Evolutionary conservation across 2,888 invertebrate genomes (phyloP).

Genomic region (Heliconius cydno): DNA sequence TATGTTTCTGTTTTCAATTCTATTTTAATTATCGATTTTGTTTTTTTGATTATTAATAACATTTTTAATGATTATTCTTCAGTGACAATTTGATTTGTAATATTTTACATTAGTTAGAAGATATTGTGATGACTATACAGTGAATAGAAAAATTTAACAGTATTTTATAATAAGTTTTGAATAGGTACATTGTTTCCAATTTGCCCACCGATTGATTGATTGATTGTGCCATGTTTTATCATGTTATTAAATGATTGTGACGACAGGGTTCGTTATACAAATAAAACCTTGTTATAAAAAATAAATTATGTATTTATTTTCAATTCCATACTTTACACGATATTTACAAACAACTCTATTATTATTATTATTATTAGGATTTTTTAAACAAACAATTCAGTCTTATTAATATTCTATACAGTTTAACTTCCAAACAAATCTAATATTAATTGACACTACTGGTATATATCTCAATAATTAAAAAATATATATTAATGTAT

Average conservation of each 20-base stretch:
- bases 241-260: slow-evolving; percentile 40
- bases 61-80: slow-evolving; percentile 19
- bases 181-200: background rate
- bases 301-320: slow-evolving; percentile 77
- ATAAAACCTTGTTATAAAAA: slow-evolving; percentile 60
- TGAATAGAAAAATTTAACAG: background rate
- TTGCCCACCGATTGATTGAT: slow-evolving; percentile 45
- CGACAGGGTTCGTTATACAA: slow-evolving; percentile 39
- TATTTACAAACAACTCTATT: slow-evolving; percentile 68
- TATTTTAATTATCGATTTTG: background rate
- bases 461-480: background rate
- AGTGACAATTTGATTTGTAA: slow-evolving; percentile 13
- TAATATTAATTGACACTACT: slow-evolving; percentile 51
- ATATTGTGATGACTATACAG: slow-evolving; percentile 18
- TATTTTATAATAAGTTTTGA: slow-evolving; percentile 2
- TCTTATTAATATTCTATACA: slow-evolving; percentile 77
- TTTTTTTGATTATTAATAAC: background rate
- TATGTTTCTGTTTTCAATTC: slow-evolving; percentile 17
- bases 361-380: slow-evolving; percentile 61
- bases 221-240: slow-evolving; percentile 49
- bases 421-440: slow-evolving; percentile 61
- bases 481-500: background rate
- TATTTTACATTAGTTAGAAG: slow-evolving; percentile 7
- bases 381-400: slow-evolving; percentile 76
- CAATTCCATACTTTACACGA: slow-evolving; percentile 69